These are phyloP conservation scores for Cebidichthys violaceus DNA, from an alignment of 2,113 vertebrate genomes.

Conservation along the genomic window DNA sequence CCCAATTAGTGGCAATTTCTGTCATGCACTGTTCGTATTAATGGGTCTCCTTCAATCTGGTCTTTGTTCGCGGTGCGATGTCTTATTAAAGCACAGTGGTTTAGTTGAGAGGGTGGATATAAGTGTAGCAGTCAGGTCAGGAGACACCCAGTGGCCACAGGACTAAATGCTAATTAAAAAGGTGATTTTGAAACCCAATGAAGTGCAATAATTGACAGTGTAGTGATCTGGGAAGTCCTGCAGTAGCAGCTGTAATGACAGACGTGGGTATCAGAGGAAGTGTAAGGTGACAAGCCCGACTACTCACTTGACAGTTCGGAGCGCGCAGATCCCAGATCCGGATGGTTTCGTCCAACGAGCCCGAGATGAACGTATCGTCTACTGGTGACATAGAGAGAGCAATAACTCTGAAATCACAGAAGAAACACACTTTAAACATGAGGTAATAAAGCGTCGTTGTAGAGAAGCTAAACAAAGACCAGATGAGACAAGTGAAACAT, in stretches of 20 bases:
- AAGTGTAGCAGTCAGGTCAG: conserved; percentile 20
- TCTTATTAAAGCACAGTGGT: neutral
- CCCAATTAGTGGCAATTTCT: neutral
- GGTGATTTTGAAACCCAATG: neutral
- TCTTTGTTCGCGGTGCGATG: neutral
- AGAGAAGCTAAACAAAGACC: neutral
- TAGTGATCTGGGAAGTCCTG: neutral
- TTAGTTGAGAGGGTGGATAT: neutral
- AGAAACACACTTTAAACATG: neutral
- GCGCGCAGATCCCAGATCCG: conserved; percentile 97
- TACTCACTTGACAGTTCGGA: conserved; percentile 92
- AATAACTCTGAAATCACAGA: conserved; percentile 87
- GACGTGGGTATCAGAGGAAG: conserved; percentile 15
- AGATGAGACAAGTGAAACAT: neutral
- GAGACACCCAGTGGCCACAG: conserved; percentile 45
- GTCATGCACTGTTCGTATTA: neutral
- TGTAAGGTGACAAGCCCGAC: conserved; percentile 17
- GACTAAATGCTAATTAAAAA: neutral
- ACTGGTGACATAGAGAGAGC: conserved; percentile 99
- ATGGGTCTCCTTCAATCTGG: neutral
- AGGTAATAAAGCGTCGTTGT: neutral
- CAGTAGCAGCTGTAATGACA: conserved; percentile 14
- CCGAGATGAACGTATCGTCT: conserved; percentile 97
- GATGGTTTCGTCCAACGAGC: conserved; percentile 97
- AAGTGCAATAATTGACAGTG: neutral